Percentiles rank a stretch among this genome's conserved stretches.
Conservation (phyloP, 2,797 vertebrate species). For the Poecilia picta region DNA sequence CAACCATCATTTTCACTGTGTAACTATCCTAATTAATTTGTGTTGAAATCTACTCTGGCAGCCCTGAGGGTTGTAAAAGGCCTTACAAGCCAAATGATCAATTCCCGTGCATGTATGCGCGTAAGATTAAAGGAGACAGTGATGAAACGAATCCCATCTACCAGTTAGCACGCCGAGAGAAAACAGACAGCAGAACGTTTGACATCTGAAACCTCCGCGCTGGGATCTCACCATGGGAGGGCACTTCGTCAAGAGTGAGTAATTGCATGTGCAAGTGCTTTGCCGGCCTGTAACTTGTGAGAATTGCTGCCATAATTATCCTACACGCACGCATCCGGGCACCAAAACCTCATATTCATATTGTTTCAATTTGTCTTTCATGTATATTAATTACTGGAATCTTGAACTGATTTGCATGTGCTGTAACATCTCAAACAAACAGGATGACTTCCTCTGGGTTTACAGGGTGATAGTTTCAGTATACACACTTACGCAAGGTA, state of each 20-base stretch:
- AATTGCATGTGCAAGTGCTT: constrained; percentile 67
- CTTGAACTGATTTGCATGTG: constrained; percentile 47
- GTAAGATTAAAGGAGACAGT: constrained; percentile 60
- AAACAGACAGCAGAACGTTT: constrained; percentile 57
- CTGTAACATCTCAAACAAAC: constrained; percentile 29
- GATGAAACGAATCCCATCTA: constrained; percentile 64
- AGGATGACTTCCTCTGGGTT: constrained; percentile 24
- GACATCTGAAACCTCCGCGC: constrained; percentile 57
- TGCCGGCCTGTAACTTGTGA: constrained; percentile 46
- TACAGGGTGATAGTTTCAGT: constrained; percentile 22
- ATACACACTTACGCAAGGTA: constrained; percentile 18
- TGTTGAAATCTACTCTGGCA: constrained; percentile 26
- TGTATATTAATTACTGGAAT: constrained; percentile 44
- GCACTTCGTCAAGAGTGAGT: constrained; percentile 51
- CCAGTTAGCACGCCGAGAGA: constrained; percentile 48
- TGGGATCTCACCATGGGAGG: constrained; percentile 53
- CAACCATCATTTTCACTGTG: neutral
- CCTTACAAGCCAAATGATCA: constrained; percentile 27
- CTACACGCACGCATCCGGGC: constrained; percentile 13
- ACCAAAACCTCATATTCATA: constrained; percentile 27
- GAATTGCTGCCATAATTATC: constrained; percentile 52
- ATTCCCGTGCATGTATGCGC: neutral
- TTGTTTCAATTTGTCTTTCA: constrained; percentile 36
- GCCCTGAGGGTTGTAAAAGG: constrained; percentile 24
- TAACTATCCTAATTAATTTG: constrained; percentile 37